Evolutionary conservation across 1,140 invertebrate species (phyloP).

Genomic region (Vanessa tameamea): DNA sequence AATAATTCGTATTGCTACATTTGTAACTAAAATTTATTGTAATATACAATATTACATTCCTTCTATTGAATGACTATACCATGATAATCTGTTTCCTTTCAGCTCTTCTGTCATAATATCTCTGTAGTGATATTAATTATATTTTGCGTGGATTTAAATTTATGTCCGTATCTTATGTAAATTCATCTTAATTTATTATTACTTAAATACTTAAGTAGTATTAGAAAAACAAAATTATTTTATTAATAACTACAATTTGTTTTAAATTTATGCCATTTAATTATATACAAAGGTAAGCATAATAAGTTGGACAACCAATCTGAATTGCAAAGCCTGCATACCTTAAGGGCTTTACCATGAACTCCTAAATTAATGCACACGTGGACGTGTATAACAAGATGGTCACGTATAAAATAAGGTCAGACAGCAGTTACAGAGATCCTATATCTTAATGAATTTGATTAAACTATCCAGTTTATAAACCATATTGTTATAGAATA

Average conservation of each 20-base stretch:
- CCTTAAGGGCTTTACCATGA: not conserved
- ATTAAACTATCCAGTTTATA: not conserved
- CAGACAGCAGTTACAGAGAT: slow-evolving; percentile 7
- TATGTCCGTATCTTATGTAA: too few relatives aligned
- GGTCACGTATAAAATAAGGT: slow-evolving; percentile 24
- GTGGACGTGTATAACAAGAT: slow-evolving; percentile 8
- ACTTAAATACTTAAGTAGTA: too few relatives aligned
- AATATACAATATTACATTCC: not conserved
- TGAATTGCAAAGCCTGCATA: not conserved
- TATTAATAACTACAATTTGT: too few relatives aligned
- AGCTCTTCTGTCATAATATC: too few relatives aligned
- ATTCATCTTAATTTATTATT: too few relatives aligned
- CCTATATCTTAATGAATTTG: not conserved
- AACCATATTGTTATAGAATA: not conserved
- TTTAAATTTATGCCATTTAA: too few relatives aligned
- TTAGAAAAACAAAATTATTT: too few relatives aligned
- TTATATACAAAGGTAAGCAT: not conserved
- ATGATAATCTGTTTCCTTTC: too few relatives aligned
- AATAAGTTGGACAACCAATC: not conserved
- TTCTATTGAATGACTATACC: not conserved
- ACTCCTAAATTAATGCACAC: slow-evolving; percentile 14
- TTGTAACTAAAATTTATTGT: too few relatives aligned
- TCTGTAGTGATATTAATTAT: too few relatives aligned
- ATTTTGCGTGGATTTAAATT: too few relatives aligned
- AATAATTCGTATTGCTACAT: too few relatives aligned